Conservation (phyloP, 2,888 invertebrate genomes). For the Cheilosia soror region DNA sequence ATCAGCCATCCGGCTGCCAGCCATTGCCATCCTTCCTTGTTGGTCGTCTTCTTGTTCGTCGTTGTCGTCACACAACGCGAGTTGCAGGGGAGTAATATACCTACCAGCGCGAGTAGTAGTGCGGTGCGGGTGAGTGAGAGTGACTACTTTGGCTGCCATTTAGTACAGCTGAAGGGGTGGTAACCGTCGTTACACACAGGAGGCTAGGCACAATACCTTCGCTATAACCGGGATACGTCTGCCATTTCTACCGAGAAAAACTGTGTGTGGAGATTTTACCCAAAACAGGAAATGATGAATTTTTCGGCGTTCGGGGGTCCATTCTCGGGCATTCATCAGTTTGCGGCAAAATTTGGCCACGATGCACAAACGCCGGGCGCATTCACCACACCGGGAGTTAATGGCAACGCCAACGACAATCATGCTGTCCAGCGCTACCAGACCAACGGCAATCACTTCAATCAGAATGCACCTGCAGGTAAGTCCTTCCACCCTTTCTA, state of each 20-base stretch:
- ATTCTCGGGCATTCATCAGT: constrained; percentile 84
- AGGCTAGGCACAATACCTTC: constrained; percentile 29
- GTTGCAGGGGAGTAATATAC: constrained; percentile 48
- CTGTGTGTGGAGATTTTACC: constrained; percentile 22
- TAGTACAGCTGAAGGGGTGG: constrained; percentile 69
- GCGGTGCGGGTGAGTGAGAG: constrained; percentile 68
- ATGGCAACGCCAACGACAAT: constrained; percentile 81
- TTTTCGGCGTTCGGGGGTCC: constrained; percentile 84
- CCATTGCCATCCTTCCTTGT: constrained; percentile 63
- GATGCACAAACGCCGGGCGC: constrained; percentile 83
- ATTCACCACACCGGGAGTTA: constrained; percentile 82
- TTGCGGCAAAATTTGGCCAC: constrained; percentile 83
- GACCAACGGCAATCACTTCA: constrained; percentile 84
- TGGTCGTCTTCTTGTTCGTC: constrained; percentile 5
- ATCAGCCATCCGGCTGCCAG: constrained; percentile 48
- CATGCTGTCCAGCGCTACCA: constrained; percentile 84
- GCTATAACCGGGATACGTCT: constrained; percentile 68
- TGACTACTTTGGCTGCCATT: constrained; percentile 48
- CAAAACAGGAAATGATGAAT: constrained; percentile 82
- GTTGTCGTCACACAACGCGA: constrained; percentile 6
- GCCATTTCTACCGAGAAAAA: constrained; percentile 32
- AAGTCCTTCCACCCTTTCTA: constrained; percentile 77
- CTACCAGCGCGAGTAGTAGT: constrained; percentile 41
- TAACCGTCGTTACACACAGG: constrained; percentile 52
- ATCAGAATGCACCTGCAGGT: constrained; percentile 83